A percentile compares a stretch with the other conserved stretches of the same genome.
Conservation (phyloP, 2,113 vertebrate genomes). For the Carassius auratus region DNA sequence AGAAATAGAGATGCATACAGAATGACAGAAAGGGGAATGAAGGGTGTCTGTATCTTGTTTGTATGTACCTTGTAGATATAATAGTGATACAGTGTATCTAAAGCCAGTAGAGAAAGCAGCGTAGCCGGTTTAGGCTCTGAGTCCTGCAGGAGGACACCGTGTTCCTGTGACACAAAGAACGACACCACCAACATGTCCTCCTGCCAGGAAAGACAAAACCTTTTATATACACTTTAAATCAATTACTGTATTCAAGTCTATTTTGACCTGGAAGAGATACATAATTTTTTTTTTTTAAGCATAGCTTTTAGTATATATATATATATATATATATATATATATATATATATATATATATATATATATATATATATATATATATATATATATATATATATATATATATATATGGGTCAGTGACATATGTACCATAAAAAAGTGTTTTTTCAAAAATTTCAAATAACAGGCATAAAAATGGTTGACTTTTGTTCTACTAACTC, state of each 20-base stretch:
- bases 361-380: no score
- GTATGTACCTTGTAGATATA: slow-evolving; percentile 88
- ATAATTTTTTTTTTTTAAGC: no score
- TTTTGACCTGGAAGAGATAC: neutral
- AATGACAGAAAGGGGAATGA: neutral
- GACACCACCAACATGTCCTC: slow-evolving; percentile 82
- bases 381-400: no score
- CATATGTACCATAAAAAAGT: no score
- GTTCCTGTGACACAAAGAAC: slow-evolving; percentile 91
- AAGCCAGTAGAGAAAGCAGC: slow-evolving; percentile 83
- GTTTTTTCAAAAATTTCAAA: no score
- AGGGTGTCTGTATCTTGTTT: neutral
- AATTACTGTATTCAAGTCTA: neutral
- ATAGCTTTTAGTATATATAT: no score
- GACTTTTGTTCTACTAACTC: no score
- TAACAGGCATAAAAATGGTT: no score
- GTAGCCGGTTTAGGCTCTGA: slow-evolving; percentile 79
- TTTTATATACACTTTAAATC: neutral
- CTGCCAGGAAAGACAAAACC: slow-evolving; percentile 68
- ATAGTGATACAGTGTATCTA: slow-evolving; percentile 91
- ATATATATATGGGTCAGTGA: no score
- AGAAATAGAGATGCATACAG: slow-evolving; percentile 5
- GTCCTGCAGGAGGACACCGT: slow-evolving; percentile 89
- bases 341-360: no score
- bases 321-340: no score